Base-by-base conservation (phyloP, 2,113 vertebrate species). In the Platysteira castanea region DNA sequence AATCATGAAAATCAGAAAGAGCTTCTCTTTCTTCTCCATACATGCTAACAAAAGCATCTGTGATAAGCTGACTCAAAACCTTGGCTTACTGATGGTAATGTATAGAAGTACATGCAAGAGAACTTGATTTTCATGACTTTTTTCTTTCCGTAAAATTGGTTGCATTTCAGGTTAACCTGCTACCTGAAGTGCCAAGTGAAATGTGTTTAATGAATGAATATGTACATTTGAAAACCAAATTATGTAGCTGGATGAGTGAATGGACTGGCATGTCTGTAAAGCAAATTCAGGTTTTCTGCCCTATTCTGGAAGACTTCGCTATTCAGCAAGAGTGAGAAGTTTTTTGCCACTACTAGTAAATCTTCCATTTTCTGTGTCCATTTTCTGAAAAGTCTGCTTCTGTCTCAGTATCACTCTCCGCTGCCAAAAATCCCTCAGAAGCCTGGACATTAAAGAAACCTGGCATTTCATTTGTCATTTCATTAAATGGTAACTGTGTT, bases 61-160 rank as follows among this genome's bases (percentile, higher is more conserved):
- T 86, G 84, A 39, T 80, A 90, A 94, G n/a, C 42, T 54, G 24
- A 28, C 53, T 81, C 77, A 61, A 81, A 78, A 67, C 71, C 68
- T 94, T 53, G 15, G 71, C 47, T 83, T 87, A 9, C 52, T 86
- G 95, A 94, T 96, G 96, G 87, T 95, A 93, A 96, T 96, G 92
- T 97, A 90, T 87, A 87, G 93, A 96, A 77, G 64, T 47, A 85
- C 73, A 26, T 86, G 84, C 74, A 93, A 96, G 90, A 96, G 96
- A 96, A 91, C 92, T 92, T 94, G 98, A 97, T 98, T 98, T 97
- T 97, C 95, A 95, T 87, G 11, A 24, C 11, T 15, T 37, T 20
- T 44, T 41, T 24, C 21, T 76, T 52, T 14, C 30, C 11, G 3
- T 68, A n/a, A 63, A 93, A 46, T 65, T 27, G 5, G 70, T 82